Evolutionary conservation across 1,140 invertebrate species (phyloP).

Genomic region (Philotrypesis tridentata): DNA sequence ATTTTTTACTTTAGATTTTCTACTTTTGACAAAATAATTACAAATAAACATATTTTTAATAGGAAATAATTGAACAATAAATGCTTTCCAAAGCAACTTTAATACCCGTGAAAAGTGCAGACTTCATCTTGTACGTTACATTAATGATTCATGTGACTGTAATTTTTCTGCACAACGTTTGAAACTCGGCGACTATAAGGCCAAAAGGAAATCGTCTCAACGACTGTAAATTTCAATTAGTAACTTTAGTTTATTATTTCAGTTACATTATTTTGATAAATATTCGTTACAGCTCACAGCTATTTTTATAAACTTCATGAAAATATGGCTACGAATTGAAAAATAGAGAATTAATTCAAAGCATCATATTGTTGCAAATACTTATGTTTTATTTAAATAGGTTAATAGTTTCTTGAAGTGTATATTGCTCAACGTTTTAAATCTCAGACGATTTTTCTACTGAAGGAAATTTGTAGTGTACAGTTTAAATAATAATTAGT

Average conservation of each 20-base stretch:
- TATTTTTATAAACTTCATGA: constrained; percentile 47
- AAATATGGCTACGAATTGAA: background rate
- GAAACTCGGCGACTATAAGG: constrained; percentile 14
- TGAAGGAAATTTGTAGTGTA: constrained; percentile 44
- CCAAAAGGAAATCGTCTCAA: constrained; percentile 31
- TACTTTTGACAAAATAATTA: background rate
- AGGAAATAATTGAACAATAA: constrained; percentile 36
- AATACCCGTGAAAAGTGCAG: constrained; percentile 19
- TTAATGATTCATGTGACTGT: constrained; percentile 25
- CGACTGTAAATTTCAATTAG: constrained; percentile 23
- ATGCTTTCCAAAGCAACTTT: constrained; percentile 2
- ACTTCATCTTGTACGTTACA: constrained; percentile 29
- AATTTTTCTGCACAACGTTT: constrained; percentile 18
- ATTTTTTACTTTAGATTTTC: background rate
- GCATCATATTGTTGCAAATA: background rate
- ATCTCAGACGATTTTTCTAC: constrained; percentile 38
- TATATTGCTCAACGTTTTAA: constrained; percentile 27
- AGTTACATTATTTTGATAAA: constrained; percentile 30
- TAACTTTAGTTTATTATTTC: constrained; percentile 32
- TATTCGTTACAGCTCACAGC: constrained; percentile 13
- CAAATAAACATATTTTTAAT: background rate
- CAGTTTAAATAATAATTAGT: constrained; percentile 40
- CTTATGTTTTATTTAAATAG: constrained; percentile 29
- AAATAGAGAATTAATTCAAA: constrained; percentile 11
- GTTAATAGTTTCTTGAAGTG: constrained; percentile 10